Evolutionary conservation across 1,140 invertebrate genomes (phyloP).

Genomic region (Luehdorfia chinensis): DNA sequence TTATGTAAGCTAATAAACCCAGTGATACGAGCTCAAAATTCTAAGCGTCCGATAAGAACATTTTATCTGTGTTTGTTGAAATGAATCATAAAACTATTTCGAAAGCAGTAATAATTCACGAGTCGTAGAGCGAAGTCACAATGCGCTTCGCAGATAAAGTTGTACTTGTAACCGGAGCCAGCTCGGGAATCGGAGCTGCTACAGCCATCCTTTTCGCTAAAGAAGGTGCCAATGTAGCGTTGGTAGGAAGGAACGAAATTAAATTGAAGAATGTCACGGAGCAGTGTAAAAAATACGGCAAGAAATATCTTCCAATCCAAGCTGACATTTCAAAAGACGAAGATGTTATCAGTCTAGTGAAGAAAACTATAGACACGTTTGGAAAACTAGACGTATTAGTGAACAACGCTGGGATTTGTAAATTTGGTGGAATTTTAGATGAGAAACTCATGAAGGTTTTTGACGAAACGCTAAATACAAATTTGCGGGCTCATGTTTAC

Average conservation of each 20-base stretch:
- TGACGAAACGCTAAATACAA: neutral
- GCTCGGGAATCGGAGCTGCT: slow-evolving; percentile 89
- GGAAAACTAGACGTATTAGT: slow-evolving; percentile 2
- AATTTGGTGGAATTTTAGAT: neutral
- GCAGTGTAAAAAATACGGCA: slow-evolving; percentile 1
- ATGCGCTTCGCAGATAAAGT: no score
- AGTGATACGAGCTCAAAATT: no score
- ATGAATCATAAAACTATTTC: slow-evolving; percentile 35
- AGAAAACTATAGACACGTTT: neutral
- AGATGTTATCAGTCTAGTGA: neutral
- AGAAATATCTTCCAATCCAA: neutral
- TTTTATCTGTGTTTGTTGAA: no score
- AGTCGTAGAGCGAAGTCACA: neutral
- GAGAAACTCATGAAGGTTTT: neutral
- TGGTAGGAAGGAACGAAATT: slow-evolving; percentile 84
- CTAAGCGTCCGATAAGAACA: no score
- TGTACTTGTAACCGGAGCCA: slow-evolving; percentile 78
- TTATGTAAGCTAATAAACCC: no score
- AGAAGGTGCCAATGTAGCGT: slow-evolving; percentile 25
- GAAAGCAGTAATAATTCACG: no score
- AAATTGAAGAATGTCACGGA: neutral
- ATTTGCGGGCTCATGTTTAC: neutral
- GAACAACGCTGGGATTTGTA: neutral
- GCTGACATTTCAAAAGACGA: neutral
- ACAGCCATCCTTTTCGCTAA: slow-evolving; percentile 84